These are phyloP conservation scores for Drosophila gaucha DNA, from an alignment of 2,888 invertebrate genomes.

Conservation along the genomic window DNA sequence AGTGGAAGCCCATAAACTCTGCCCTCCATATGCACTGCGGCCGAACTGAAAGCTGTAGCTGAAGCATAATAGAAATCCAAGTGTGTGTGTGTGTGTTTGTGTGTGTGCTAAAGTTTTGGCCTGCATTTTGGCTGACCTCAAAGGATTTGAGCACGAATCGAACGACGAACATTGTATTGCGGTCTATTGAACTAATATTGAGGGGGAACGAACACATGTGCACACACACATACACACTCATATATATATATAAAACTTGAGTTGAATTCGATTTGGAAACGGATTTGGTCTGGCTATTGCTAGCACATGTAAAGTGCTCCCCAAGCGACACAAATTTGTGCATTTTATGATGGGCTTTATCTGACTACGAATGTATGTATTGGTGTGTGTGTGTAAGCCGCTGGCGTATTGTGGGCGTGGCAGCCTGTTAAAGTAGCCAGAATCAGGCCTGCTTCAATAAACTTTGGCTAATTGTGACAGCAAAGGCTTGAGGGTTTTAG, in stretches of 20 bases:
- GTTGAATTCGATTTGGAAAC: constrained; percentile 30
- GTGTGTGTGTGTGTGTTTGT: constrained; percentile 10
- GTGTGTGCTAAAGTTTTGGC: constrained; percentile 26
- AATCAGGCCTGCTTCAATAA: neutral
- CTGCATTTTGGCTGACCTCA: constrained; percentile 66
- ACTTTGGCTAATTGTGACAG: constrained; percentile 4
- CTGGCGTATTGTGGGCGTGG: constrained; percentile 12
- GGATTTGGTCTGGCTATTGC: constrained; percentile 35
- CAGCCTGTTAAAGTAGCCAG: neutral
- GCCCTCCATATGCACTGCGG: constrained; percentile 65
- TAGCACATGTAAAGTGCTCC: constrained; percentile 58
- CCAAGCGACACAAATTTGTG: constrained; percentile 67
- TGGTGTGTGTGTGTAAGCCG: constrained; percentile 6
- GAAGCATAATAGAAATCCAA: constrained; percentile 66
- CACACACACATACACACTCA: neutral
- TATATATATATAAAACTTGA: constrained; percentile 19
- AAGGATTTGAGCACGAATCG: constrained; percentile 60
- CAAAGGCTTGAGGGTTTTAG: neutral
- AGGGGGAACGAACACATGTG: constrained; percentile 26
- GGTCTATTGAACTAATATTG: constrained; percentile 73
- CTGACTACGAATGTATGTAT: constrained; percentile 1
- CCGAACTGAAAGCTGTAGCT: constrained; percentile 42
- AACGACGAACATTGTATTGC: constrained; percentile 26
- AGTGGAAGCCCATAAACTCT: constrained; percentile 64
- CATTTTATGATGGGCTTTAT: constrained; percentile 64